Evolutionary conservation across 2,888 invertebrate genomes (phyloP).

Genomic region (Xylota sylvarum): DNA sequence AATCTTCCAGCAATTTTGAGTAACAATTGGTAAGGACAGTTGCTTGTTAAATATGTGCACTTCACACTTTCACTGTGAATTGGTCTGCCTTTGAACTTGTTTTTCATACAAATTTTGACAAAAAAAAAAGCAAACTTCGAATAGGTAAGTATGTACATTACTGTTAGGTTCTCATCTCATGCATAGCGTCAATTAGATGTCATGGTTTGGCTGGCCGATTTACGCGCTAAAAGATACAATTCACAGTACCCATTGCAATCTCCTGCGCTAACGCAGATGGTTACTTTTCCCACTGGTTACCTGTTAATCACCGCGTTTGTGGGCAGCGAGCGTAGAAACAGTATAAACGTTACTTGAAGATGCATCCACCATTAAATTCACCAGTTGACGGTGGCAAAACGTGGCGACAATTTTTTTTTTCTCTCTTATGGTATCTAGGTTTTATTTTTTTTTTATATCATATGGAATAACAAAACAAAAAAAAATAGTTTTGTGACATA

Average conservation of each 20-base stretch:
- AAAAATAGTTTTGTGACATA: slow-evolving; percentile 70
- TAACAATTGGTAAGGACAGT: slow-evolving; percentile 2
- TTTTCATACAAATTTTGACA: slow-evolving; percentile 17
- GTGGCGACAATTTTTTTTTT: slow-evolving; percentile 61
- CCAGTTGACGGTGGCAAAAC: slow-evolving; percentile 58
- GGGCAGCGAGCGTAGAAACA: slow-evolving; percentile 85
- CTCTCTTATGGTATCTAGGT: slow-evolving; percentile 18
- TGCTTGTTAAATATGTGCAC: slow-evolving; percentile 14
- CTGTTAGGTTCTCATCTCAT: slow-evolving; percentile 71
- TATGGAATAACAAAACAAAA: slow-evolving; percentile 51
- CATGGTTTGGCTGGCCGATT: slow-evolving; percentile 55
- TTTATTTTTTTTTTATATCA: slow-evolving; percentile 17
- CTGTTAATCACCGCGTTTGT: slow-evolving; percentile 80
- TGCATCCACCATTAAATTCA: slow-evolving; percentile 75
- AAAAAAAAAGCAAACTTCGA: slow-evolving; percentile 21
- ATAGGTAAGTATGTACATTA: slow-evolving; percentile 42
- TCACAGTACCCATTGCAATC: slow-evolving; percentile 27
- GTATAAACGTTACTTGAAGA: slow-evolving; percentile 83
- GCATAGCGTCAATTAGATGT: slow-evolving; percentile 75
- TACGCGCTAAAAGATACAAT: slow-evolving; percentile 64
- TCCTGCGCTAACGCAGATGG: slow-evolving; percentile 61
- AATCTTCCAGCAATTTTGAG: slow-evolving; percentile 22
- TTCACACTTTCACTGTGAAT: slow-evolving; percentile 63
- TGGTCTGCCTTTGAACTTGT: slow-evolving; percentile 8
- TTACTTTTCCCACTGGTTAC: slow-evolving; percentile 62